Base-by-base conservation (phyloP, 2,888 invertebrate species). In the Caenorhabditis sp. region DNA sequence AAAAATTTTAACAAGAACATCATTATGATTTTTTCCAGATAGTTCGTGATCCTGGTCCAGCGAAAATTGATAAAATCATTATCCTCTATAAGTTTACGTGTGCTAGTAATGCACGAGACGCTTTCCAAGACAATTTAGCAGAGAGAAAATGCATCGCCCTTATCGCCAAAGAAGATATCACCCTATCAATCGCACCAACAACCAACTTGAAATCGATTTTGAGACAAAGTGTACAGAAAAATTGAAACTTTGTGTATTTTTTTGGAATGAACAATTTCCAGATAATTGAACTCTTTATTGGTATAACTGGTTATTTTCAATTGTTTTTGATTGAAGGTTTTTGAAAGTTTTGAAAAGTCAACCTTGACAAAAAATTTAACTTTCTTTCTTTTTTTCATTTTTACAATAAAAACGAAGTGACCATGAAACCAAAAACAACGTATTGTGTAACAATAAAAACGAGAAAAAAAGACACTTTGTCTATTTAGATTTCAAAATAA, bases 1-100 rank as follows among this genome's bases (percentile, higher is more conserved):
- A 25, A 10, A 5, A 5, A 8, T 56, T 27, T 56, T 17, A 14
- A 7, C 8, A 3, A 10, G 27, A 25, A n/a, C 17, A 52, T 23
- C 57, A 23, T 25, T 25, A 23, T 38, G 21, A 27, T 21, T 59
- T 2, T 43, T 65, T 80, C 23, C 76, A 83, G 78, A 77, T 84
- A n/a, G 81, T 84, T 10, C 77, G 84, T 7, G 84, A 84, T 59
- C 81, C 83, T 3, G 84, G 84, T 10, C 72, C 79, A 1, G 77
- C 84, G 7, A 82, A 82, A 70, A 59, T 71, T 21, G 84, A 84
- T 70, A 84, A 84, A 65, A 76, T 84, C 21, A 69, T 84, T 12
- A 50, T 84, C 12, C 66, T 81, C 17, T 83, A 83, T 67, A 83
- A 79, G 65, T 70, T 68, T 8, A 84, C 84, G 10, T 75, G 72